Base-by-base conservation (phyloP, 2,797 vertebrate genomes). In the Myoxocephalus aenaeus region DNA sequence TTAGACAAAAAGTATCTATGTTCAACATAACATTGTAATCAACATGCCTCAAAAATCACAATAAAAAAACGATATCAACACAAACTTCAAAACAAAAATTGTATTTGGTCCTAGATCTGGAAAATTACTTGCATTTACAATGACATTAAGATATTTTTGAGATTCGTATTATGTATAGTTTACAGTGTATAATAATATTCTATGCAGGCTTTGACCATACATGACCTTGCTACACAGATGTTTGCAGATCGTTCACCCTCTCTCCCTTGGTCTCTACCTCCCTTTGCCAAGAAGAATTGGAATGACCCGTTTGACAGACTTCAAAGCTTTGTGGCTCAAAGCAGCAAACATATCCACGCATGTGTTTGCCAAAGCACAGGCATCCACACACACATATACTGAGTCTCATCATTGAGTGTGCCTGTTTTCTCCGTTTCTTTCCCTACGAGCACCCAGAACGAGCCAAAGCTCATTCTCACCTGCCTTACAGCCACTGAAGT, bases 381-480 rank as follows among this genome's bases (percentile, higher is more conserved):
- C 73, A 62, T 72, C 65, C 36, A 59, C 18, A 25, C 18, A 25
- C 70, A 72, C n/a, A 57, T 10, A 64, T 18, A 72, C 12, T 58
- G 12, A 65, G 46, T 36, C 70, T 80, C 58, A 86, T 80, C 81
- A 81, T n/a, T 36, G 25, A 82, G 18, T 71, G 53, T 76, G 40
- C 51, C 36, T 51, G 34, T 29, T 42, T 75, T n/a, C 40, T 61
- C 51, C 20, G 18, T 73, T 50, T 74, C 22, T 50, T 42, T 38
- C 50, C 17, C 69, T 17, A 58, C 66, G 80, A 81, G 70, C 69
- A 62, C 56, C 61, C 59, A 63, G 80, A 81, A 80, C 81, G 76
- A 91, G 83, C 84, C 89, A 88, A 90, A 89, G 82, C 74, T 73
- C 62, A 50, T 73, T 83, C 84, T 85, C 79, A 84, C 84, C 75